Base-by-base conservation (phyloP, 2,888 invertebrate genomes). In the Chloromyia formosa region DNA sequence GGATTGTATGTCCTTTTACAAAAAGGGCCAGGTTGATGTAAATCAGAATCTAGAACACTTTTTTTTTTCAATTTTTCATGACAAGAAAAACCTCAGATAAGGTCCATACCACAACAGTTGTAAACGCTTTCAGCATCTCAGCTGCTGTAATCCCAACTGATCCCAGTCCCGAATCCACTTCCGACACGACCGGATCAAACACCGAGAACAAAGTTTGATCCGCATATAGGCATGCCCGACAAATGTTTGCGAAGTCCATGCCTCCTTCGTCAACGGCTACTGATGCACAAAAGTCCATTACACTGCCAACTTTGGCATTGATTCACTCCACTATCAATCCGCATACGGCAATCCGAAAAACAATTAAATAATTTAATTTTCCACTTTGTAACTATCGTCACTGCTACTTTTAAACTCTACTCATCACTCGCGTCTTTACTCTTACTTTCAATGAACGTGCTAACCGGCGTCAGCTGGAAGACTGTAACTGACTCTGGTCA, bases 161-260 rank as follows among this genome's bases (percentile, higher is more conserved):
- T 45, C 45, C 66, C 16, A 61, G 49, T 12, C 66, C 42, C 12
- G 42, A 49, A 22, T 66, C 49, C 20, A 20, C 66, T 18, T 10
- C 45, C n/a, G 66, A 66, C 1, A 66, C 66, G 22, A 66, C 49
- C 1, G 66, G 66, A 49, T 66, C 66, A 22, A 66, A 66, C 5
- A 66, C 66, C 20, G 66, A 66, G 45, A 66, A 66, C 16, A 66
- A 23, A 2, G 20, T 45, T 2, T 18, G 20, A 22, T 66, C 66
- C 10, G 66, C 20, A 49, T 66, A 66, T 12, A 66, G 49, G 66
- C 66, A 66, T 45, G 66, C 35, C 45, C 66, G 66, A 18, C 66
- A 66, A 23, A 66, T 45, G 45, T 66, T 66, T 1, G 49, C 49
- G 20, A 66, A 12, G 45, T 66, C 66, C 49, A 66, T 66, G 4